Conservation (phyloP, 2,888 invertebrate genomes). For the Drosophila differens region DNA sequence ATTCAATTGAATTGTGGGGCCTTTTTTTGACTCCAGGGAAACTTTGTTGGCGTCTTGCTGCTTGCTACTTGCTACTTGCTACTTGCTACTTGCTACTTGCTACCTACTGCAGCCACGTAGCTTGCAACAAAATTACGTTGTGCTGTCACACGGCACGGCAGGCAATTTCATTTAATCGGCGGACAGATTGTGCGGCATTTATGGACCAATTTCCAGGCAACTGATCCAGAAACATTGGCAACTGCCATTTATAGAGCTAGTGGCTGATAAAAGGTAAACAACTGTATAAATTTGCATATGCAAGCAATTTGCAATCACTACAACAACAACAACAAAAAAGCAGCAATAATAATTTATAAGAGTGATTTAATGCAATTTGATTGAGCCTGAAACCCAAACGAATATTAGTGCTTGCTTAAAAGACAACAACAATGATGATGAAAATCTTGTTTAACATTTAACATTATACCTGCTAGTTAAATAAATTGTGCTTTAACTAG, state of each 20-base stretch:
- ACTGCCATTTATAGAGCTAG: slow-evolving; percentile 23
- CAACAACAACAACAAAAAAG: neutral
- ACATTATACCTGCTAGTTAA: neutral
- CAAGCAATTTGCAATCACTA: slow-evolving; percentile 12
- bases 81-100: slow-evolving; percentile 14
- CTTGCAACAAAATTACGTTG: slow-evolving; percentile 23
- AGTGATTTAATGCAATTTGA: slow-evolving; percentile 4
- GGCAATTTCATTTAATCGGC: slow-evolving; percentile 42
- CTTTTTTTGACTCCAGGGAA: slow-evolving; percentile 17
- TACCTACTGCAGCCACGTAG: slow-evolving; percentile 22
- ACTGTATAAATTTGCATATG: slow-evolving; percentile 43
- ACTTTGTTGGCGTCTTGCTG: slow-evolving; percentile 47
- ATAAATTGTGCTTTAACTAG: neutral
- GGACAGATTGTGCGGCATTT: slow-evolving; percentile 42
- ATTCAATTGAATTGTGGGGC: slow-evolving; percentile 55
- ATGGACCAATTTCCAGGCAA: slow-evolving; percentile 50
- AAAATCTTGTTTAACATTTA: neutral
- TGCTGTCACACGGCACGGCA: slow-evolving; percentile 11
- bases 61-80: slow-evolving; percentile 6
- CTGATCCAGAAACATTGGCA: slow-evolving; percentile 36
- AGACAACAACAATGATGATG: neutral
- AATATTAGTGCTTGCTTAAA: neutral
- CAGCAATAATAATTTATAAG: slow-evolving; percentile 3
- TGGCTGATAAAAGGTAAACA: slow-evolving; percentile 40
- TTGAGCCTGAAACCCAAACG: neutral